A percentile compares a stretch with the other conserved stretches of the same genome.
These are phyloP conservation scores for Lasioglossum leucozonium DNA, from an alignment of 2,888 invertebrate species.

Conservation along the genomic window DNA sequence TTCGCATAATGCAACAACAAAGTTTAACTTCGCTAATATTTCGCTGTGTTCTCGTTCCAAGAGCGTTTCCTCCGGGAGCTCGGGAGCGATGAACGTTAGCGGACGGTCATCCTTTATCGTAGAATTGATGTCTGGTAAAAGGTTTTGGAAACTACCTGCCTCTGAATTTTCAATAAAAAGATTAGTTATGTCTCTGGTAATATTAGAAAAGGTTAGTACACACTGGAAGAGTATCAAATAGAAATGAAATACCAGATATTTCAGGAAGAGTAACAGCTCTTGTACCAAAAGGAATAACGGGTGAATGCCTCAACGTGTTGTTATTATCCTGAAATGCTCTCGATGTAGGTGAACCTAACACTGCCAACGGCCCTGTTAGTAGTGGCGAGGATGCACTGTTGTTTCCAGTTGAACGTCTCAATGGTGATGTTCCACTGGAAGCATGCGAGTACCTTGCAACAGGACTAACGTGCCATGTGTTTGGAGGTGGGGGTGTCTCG, in stretches of 20 bases:
- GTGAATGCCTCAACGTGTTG: slow-evolving; percentile 86
- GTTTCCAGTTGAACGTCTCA: slow-evolving; percentile 86
- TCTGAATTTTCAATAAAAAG: slow-evolving; percentile 79
- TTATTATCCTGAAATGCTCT: slow-evolving; percentile 87
- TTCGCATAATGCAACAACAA: slow-evolving; percentile 97
- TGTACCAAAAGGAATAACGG: slow-evolving; percentile 88
- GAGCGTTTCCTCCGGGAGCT: slow-evolving; percentile 97
- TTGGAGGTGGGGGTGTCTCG: slow-evolving; percentile 91
- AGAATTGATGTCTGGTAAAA: slow-evolving; percentile 84
- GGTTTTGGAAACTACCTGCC: slow-evolving; percentile 85
- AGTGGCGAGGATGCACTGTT: slow-evolving; percentile 86
- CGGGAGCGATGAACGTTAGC: slow-evolving; percentile 93
- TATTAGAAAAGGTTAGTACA: neutral
- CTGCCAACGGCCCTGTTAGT: slow-evolving; percentile 87
- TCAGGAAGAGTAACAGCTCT: slow-evolving; percentile 90
- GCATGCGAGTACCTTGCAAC: slow-evolving; percentile 86
- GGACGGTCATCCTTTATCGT: slow-evolving; percentile 84
- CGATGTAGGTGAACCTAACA: slow-evolving; percentile 89
- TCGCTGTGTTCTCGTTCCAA: slow-evolving; percentile 98
- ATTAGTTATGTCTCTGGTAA: neutral
- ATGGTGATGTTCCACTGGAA: slow-evolving; percentile 87
- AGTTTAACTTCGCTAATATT: slow-evolving; percentile 98
- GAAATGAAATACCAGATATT: slow-evolving; percentile 81
- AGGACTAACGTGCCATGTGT: slow-evolving; percentile 94
- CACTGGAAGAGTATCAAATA: neutral